phyloP scores from a whole-genome alignment of 2,797 vertebrate genomes.

The Pithecia hirsuta region DNA sequence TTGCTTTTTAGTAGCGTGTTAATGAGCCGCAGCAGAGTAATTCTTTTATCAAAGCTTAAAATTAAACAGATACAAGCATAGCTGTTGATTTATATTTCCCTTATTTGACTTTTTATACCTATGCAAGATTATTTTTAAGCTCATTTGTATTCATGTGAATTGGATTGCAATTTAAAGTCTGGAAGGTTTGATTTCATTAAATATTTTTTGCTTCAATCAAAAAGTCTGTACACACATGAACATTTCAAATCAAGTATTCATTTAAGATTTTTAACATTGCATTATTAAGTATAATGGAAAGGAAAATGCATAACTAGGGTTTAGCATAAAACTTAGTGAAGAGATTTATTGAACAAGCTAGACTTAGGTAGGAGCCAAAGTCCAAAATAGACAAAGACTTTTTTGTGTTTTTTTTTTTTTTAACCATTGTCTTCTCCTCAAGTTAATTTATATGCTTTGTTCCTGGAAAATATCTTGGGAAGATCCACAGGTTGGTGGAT shows the following conservation, averaged over 20 bases:
- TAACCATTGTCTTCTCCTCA: not conserved
- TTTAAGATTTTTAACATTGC: constrained; percentile 38
- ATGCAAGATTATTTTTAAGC: constrained; percentile 69
- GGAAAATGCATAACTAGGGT: not conserved
- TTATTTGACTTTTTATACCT: constrained; percentile 65
- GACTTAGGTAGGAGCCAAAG: not conserved
- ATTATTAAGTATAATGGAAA: constrained; percentile 37
- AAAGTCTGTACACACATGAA: constrained; percentile 68
- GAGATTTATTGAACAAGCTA: not conserved
- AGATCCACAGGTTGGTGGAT: not conserved
- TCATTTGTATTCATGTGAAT: constrained; percentile 73
- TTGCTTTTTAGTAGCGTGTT: constrained; percentile 51
- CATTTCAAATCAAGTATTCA: constrained; percentile 67
- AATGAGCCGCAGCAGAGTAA: constrained; percentile 30
- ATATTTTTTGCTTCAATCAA: constrained; percentile 69
- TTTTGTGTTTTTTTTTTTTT: not conserved
- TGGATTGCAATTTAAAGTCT: constrained; percentile 68
- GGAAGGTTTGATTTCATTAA: constrained; percentile 72
- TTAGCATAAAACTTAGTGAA: not conserved
- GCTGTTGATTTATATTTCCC: constrained; percentile 60
- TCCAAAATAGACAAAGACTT: not conserved
- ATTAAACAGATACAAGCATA: constrained; percentile 49
- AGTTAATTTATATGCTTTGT: not conserved
- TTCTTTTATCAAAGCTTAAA: constrained; percentile 60
- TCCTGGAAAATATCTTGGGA: not conserved